phyloP scores from a whole-genome alignment of 2,888 invertebrate genomes.

The Caenorhabditis zanzibari region DNA sequence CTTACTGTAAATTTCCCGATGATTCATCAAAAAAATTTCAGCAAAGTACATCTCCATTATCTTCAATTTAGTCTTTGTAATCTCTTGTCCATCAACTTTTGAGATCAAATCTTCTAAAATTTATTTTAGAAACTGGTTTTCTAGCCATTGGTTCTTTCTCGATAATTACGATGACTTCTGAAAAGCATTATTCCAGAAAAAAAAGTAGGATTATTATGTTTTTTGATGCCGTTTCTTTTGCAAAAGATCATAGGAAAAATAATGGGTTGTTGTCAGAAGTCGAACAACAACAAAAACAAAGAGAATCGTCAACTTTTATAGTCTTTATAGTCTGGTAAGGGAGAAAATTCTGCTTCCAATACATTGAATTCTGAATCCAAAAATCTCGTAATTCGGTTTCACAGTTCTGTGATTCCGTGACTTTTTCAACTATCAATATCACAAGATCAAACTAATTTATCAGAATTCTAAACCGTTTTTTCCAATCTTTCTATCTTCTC shows the following conservation, averaged over 20 bases:
- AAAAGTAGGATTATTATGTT: not conserved
- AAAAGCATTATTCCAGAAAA: not conserved
- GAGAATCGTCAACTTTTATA: not conserved
- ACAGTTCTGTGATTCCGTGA: conserved; percentile 32
- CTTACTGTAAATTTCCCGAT: no score
- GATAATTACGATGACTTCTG: not conserved
- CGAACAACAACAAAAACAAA: not conserved
- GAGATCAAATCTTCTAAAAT: not conserved
- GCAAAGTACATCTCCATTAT: no score
- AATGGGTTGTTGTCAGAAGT: not conserved
- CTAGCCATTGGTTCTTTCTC: not conserved
- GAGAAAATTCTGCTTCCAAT: not conserved
- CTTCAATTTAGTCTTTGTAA: no score
- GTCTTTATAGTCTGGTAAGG: not conserved
- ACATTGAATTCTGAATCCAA: not conserved
- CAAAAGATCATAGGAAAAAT: not conserved
- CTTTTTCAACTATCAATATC: conserved; percentile 22
- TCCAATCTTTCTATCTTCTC: not conserved
- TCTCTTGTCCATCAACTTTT: no score
- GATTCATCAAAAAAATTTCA: no score
- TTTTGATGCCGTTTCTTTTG: not conserved
- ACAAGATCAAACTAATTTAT: conserved; percentile 37
- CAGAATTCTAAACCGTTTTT: conserved; percentile 20
- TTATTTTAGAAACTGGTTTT: not conserved
- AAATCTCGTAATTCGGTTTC: conserved; percentile 1